Base-by-base conservation (phyloP, 2,797 vertebrate genomes). In the Aeoliscus strigatus region DNA sequence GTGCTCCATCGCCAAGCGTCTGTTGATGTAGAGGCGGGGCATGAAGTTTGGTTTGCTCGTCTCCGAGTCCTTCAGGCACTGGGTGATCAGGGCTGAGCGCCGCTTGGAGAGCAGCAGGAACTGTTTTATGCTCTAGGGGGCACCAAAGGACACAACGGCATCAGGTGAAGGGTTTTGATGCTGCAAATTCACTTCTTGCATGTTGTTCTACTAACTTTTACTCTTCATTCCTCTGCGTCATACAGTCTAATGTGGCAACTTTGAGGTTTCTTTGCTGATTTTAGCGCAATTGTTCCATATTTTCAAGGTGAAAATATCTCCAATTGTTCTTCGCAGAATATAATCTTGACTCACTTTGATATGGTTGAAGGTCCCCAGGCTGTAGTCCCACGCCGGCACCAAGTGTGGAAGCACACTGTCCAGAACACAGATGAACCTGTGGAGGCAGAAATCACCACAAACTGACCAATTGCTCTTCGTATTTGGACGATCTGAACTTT, bases 1-100 rank as follows among this genome's bases (percentile, higher is more conserved):
- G 81, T 99, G 96, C 68, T 99, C 96, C 96, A 99, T 98, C 62
- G 96, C 95, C 54, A 97, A 86, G 14, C 95, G 91, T 5, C 96
- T 88, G 86, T 99, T 99, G 79, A 99, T 99, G 79, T 97, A 98
- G 21, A 99, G 92, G 8, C 92, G 90, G 0, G 96, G 96, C 93
- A 97, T 97, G 81, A 94, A 91, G 82, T 91, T 95, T 38, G 96
- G 96, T 46, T 96, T 97, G 70, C 90, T 94, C 70, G 93, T 96
- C 80, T 99, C 95, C 0, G 95, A 99, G 75, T 98, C 94, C 63
- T 95, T 97, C 70, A 99, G 87, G 72, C 94, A 97, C 83, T 97
- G 95, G 5, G 90, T 87, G 68, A 98, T 95, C 55, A 99, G 91
- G 39, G 91, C 87, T 0, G 91, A 89, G 65, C 96, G 91, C 4